phyloP scores from a whole-genome alignment of 2,888 invertebrate species.

The Ochropleura plecta region DNA sequence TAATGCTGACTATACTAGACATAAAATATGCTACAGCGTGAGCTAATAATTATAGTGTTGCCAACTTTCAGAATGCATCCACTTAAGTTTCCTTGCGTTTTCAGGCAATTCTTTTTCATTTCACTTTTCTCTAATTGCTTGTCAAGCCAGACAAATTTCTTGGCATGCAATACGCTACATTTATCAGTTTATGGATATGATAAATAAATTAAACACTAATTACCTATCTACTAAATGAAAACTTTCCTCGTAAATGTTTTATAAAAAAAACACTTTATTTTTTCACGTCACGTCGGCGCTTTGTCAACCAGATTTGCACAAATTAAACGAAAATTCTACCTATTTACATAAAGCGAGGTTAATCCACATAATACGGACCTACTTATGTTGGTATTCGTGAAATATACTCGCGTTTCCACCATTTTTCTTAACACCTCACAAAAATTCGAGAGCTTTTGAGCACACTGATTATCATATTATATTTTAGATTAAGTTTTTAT shows the following conservation, averaged over 20 bases:
- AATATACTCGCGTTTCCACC: not conserved
- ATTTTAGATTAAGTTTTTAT: not conserved
- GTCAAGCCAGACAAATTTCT: not conserved
- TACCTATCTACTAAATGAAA: not conserved
- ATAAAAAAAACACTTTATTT: not conserved
- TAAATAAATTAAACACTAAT: not conserved
- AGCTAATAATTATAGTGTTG: too few relatives aligned
- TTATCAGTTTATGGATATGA: not conserved
- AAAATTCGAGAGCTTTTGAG: not conserved
- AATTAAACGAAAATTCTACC: slow-evolving; percentile 4
- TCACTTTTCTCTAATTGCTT: not conserved
- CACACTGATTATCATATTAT: slow-evolving; percentile 1
- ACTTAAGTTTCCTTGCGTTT: too few relatives aligned
- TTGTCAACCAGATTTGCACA: slow-evolving; percentile 12
- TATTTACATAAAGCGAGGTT: not conserved
- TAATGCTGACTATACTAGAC: too few relatives aligned
- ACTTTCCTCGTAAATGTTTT: not conserved
- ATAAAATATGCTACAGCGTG: too few relatives aligned
- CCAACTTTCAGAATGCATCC: too few relatives aligned
- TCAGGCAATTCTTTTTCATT: not conserved
- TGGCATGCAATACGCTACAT: not conserved
- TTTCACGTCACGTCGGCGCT: slow-evolving; percentile 7
- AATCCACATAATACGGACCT: not conserved
- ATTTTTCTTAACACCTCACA: not conserved
- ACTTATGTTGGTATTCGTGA: not conserved